Base-by-base conservation (phyloP, 1,140 invertebrate species). In the Drosophila grimshawi region DNA sequence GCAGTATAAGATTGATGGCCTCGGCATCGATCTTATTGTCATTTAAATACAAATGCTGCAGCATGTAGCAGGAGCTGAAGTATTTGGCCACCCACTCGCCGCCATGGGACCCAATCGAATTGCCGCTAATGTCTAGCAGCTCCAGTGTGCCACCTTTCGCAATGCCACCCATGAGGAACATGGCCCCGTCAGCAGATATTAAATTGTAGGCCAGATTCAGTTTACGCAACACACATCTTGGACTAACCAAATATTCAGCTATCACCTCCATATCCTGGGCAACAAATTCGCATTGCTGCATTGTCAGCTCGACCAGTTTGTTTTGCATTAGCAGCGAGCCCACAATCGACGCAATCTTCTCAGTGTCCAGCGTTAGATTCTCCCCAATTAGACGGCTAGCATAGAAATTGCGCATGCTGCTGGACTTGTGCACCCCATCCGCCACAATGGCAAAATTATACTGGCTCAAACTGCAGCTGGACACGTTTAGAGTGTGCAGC, bases 351-450 rank as follows among this genome's bases (percentile, higher is more conserved):
- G 52, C 45, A 6, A 92, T 80, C 56, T 92, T 92, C 52, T 82
- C 72, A 0, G 83, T 83, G 8, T 92, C 90, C 68, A 92, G 41
- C 5, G 29, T 67, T 1, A 92, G 43, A 1, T 8, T 5, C 0
- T 37, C 19, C 2, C 86, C 90, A 55, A 89, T 3, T 3, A 92
- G 27, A 0, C 88, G 65, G 29, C 56, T 80, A 19, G 61, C 72
- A 29, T 66, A 56, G 0, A 92, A 55, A n/a, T 37, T 48, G 0
- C 32, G 41, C 5, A 92, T 49, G 19, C 37, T 67, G 5, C 8
- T 6, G 3, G 88, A 92, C 41, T 92, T 92, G 57, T 90, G 6
- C 3, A 92, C 69, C 0, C 77, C 91, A 61, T 92, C 91, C 0
- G 88, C 91, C 5, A 92, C 32, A 5, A 77, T 3, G 5, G 78